These are phyloP conservation scores for Acrossocheilus wenchowensis DNA, from an alignment of 2,797 vertebrate species.

Conservation along the genomic window DNA sequence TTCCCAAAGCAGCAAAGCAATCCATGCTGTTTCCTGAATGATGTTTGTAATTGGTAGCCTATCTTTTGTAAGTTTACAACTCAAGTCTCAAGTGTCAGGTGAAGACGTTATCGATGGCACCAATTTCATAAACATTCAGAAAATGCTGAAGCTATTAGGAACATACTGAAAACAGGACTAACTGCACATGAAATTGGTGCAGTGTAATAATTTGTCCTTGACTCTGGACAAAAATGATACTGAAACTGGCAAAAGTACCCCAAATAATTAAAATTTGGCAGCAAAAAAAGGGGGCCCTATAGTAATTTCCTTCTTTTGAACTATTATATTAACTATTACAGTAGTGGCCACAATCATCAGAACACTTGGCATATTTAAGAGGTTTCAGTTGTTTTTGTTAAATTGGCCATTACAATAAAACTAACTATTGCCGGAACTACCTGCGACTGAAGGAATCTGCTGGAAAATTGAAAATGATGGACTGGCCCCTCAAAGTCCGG, in stretches of 20 bases:
- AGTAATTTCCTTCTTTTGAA: background rate
- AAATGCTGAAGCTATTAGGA: background rate
- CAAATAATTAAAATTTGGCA: background rate
- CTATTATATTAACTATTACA: background rate
- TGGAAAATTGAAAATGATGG: too few species aligned
- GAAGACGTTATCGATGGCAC: background rate
- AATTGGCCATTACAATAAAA: too few species aligned
- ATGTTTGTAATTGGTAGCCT: constrained; percentile 15
- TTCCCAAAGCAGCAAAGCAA: constrained; percentile 8
- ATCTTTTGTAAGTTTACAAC: background rate
- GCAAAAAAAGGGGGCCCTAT: background rate
- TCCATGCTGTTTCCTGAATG: background rate
- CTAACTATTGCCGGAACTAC: too few species aligned
- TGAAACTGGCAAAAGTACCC: too few species aligned
- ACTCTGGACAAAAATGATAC: background rate
- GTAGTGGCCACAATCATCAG: too few species aligned
- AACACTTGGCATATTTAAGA: too few species aligned
- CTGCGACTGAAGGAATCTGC: too few species aligned
- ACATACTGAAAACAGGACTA: too few species aligned
- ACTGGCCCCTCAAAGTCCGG: too few species aligned
- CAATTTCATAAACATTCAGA: background rate
- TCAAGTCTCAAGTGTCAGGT: constrained; percentile 12
- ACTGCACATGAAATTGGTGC: background rate
- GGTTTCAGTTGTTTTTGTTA: too few species aligned
- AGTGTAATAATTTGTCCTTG: background rate